Base-by-base conservation (phyloP, 2,888 invertebrate genomes). In the Ectropis crepuscularia region DNA sequence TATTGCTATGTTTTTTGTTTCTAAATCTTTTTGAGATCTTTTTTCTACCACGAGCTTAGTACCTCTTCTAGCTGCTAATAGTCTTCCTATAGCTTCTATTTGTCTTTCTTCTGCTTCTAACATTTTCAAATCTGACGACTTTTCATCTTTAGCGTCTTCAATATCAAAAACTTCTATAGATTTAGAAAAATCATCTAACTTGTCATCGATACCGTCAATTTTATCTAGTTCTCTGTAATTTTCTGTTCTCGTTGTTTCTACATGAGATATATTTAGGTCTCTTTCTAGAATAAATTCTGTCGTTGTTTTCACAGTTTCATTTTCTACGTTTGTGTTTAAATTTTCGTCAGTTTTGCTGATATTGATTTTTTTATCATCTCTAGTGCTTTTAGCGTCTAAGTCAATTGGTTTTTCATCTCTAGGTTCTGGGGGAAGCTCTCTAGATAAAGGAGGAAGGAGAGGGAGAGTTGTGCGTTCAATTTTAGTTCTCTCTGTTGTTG, bases 61-160 rank as follows among this genome's bases (percentile, higher is more conserved):
- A 0, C 87, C 90, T 38, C 92, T 81, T 57, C 86, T 82, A 0
- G 89, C 85, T 2, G 92, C 92, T 69, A 93, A 58, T 11, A 92
- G 77, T 65, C 93, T 82, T 0, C 93, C 93, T 36, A 93, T 91
- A 37, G 89, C 93, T 76, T 93, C 93, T 45, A 93, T 93, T 70
- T 93, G 93, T 55, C 82, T 85, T 57, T 93, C 93, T 77, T 93
- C 93, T 0, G 93, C 92, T 74, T 92, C 89, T 51, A 93, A 77
- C 48, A 88, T 88, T 76, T 88, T 93, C 0, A 87, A 71, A 70
- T 91, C 84, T 0, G 88, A 72, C 57, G 79, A 59, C 65, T 88
- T 92, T 1, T 90, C 89, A 0, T 80, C 81, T 69, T 86, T 88
- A 0, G 82, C 79, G 51, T 92, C 92, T 74, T 92, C 91, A 48